Evolutionary conservation across 1,140 invertebrate species (phyloP), one percentile per base, ranked within the genome.

Genomic region (Hydropsyche tenuis): DNA sequence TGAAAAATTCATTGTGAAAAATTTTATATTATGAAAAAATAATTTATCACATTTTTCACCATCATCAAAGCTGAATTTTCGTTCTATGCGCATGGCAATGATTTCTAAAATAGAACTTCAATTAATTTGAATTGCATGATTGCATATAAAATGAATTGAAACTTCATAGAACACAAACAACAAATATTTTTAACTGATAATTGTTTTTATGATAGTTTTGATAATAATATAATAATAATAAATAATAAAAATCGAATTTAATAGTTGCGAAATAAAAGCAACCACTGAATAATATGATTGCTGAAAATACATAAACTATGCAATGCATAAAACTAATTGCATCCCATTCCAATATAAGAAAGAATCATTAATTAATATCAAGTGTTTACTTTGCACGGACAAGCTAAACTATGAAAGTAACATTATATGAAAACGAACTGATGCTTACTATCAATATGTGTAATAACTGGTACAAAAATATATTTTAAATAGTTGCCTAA

Each of bases 51-150:
- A 72, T 62, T 72, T 72, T 63, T 76, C 56, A 18, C 68, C 66
- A 62, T 20, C 53, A 12, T 25, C 65, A 46, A 76, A 73, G 72
- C 72, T 76, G 48, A 60, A 30, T 42, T 62, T 72, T 46, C 37
- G 6, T 45, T 75, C 65, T 64, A 63, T 75, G 46, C 71, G 74
- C 71, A 73, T 76, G 71, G 72, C 75, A 69, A 76, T 76, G 72
- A 66, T 46, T 30, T 71, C 68, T 75, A 75, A 63, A 25, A 70
- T 70, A 46, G 2, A 25, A 66, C 51, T 37, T 43, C 23, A 22
- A 69, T 69, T 14, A 11, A 45, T 9, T 53, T 6, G 37, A 25
- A 69, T 66, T 18, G 7, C 12, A 69, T 69, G 64, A 68, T 68
- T 18, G 64, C 64, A 69, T 46, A n/a, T 9, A 69, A 69, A 53